Evolutionary conservation across 2,888 invertebrate genomes (phyloP).

Genomic region (Lithophane leautieri): DNA sequence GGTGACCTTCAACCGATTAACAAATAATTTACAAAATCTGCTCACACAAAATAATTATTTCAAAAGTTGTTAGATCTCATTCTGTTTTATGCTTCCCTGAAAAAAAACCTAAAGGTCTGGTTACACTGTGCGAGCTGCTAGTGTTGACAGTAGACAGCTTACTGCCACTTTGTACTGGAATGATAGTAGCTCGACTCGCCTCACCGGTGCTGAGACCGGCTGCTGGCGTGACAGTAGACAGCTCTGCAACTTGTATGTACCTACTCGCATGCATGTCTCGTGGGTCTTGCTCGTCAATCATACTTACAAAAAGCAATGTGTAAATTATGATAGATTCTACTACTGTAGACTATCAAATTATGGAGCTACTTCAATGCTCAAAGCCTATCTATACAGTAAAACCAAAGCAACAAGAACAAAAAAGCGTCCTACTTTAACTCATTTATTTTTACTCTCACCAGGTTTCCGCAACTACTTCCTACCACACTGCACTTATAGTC

Average conservation of each 20-base stretch:
- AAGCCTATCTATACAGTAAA: background rate
- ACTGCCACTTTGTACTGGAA: too few relatives aligned
- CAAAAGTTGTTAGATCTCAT: background rate
- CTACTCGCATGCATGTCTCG: too few relatives aligned
- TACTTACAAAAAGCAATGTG: background rate
- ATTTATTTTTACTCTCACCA: conserved; percentile 59
- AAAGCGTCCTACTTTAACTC: background rate
- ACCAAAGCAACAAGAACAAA: background rate
- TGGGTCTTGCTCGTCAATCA: too few relatives aligned
- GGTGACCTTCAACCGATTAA: too few relatives aligned
- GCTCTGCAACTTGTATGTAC: too few relatives aligned
- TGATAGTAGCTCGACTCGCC: too few relatives aligned
- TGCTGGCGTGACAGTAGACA: too few relatives aligned
- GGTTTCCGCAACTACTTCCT: conserved; percentile 92
- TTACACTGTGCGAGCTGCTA: too few relatives aligned
- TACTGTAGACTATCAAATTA: background rate
- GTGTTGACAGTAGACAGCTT: too few relatives aligned
- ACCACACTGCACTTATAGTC: conserved; percentile 94
- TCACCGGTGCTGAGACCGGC: too few relatives aligned
- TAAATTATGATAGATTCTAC: background rate
- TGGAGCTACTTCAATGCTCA: background rate
- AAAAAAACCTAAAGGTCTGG: background rate
- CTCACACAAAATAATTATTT: background rate
- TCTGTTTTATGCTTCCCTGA: background rate
- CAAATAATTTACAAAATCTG: background rate